These are phyloP conservation scores for Alosa sapidissima DNA, from an alignment of 2,797 vertebrate species.

Conservation along the genomic window DNA sequence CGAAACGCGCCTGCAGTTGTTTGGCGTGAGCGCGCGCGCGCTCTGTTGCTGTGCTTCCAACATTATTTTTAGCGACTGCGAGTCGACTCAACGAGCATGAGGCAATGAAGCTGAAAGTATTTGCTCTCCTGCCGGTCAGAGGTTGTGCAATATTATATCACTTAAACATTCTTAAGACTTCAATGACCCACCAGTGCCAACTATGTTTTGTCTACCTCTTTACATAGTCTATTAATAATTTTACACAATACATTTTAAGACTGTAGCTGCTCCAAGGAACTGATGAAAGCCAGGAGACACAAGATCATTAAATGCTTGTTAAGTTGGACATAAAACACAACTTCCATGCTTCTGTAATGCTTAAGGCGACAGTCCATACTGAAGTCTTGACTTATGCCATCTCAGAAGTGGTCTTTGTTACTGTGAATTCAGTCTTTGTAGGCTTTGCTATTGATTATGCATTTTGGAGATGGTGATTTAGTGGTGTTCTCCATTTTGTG, in stretches of 20 bases:
- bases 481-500: background rate
- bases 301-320: no score
- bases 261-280: no score
- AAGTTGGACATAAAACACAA: background rate
- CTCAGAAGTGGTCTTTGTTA: background rate
- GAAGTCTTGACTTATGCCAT: background rate
- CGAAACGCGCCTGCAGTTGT: conserved; percentile 16
- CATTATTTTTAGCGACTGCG: conserved; percentile 63
- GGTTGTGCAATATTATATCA: conserved; percentile 47
- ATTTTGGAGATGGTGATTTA: background rate
- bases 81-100: conserved; percentile 53
- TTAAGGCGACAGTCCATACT: background rate
- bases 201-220: background rate
- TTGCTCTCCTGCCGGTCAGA: conserved; percentile 33
- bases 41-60: conserved; percentile 60
- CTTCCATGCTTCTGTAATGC: background rate
- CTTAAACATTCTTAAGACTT: conserved; percentile 9
- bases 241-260: no score
- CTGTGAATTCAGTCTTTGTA: background rate
- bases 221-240: no score
- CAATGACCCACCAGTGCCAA: background rate
- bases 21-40: conserved; percentile 28
- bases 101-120: conserved; percentile 46
- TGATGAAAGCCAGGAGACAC: no score
- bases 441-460: background rate